A percentile compares a stretch with the other conserved stretches of the same genome.
Evolutionary conservation across 2,888 invertebrate genomes (phyloP).

Genomic region (Raillietiella orientalis): DNA sequence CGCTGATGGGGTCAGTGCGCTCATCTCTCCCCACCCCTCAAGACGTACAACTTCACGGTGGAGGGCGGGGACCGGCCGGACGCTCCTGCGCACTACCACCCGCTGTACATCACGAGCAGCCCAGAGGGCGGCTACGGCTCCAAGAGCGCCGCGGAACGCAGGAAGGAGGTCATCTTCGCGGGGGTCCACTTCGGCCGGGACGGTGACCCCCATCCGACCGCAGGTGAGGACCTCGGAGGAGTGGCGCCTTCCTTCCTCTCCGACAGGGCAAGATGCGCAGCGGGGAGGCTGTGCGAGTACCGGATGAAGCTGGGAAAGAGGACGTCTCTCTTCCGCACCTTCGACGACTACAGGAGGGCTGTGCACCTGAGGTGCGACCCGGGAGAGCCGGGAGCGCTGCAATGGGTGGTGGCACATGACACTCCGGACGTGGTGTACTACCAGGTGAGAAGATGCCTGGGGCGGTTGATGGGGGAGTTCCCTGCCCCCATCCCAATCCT

Average conservation of each 20-base stretch:
- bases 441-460: no score
- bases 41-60: constrained; percentile 12
- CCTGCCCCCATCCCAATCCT: no score
- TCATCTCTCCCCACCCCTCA: no score
- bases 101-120: constrained; percentile 63
- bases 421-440: constrained; percentile 59
- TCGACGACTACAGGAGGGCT: constrained; percentile 40
- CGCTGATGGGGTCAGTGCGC: no score
- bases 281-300: constrained; percentile 61
- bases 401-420: constrained; percentile 54
- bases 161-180: constrained; percentile 37
- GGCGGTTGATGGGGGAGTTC: no score
- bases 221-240: no score
- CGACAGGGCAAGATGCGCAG: no score
- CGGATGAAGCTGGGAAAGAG: no score
- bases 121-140: constrained; percentile 56
- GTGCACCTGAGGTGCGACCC: constrained; percentile 33
- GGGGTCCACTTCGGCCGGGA: constrained; percentile 41
- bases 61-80: constrained; percentile 25
- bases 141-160: constrained; percentile 30
- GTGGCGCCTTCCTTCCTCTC: no score
- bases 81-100: constrained; percentile 58
- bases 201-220: constrained; percentile 44
- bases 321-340: constrained; percentile 31
- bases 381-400: constrained; percentile 34